Evolutionary conservation across 2,888 invertebrate genomes (phyloP), one percentile per base, ranked within the genome.

Genomic region (Plagiodera versicolora): DNA sequence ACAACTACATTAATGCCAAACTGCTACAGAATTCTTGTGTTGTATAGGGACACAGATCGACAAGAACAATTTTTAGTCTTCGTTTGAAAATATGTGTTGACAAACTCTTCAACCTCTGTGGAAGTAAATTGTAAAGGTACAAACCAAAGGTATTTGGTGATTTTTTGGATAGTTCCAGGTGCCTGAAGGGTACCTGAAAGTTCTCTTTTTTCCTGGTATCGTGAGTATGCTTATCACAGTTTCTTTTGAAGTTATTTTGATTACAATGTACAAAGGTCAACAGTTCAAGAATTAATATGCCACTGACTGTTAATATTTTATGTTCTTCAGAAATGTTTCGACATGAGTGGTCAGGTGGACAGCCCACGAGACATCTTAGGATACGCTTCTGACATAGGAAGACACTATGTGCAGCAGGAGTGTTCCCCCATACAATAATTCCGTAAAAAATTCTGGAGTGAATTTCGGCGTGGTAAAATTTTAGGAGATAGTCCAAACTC

Each of bases 301-400:
- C 51, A 30, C 32, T 32, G 32, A 51, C 30, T 32, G 30, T 49
- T 17, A 17, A 51, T 51, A 50, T 50, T 32, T 30, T 30, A 32
- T 51, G 32, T 51, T 51, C 51, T 51, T 51, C 16, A 30, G 32
- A 51, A 30, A 35, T 51, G 32, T 51, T 51, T 30, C 51, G 30
- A 51, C 17, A 35, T 10, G 32, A 35, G 51, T 51, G 17, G 11
- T 51, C 51, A 16, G 51, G 35, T 51, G 35, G 32, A 32, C 32
- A 51, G 32, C 50, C 48, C 32, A 50, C 24, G 14, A 50, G 50
- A 28, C 50, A 45, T 48, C 46, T 46, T 16, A 46, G 39, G 9
- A 39, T 39, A 5, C 45, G 18, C 45, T 45, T 45, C 28, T 50
- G 50, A 28, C 4, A 50, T 14, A 50, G 28, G 14, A 50, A 50